phyloP scores from a whole-genome alignment of 2,797 vertebrate species.

The Neosalanx taihuensis region DNA sequence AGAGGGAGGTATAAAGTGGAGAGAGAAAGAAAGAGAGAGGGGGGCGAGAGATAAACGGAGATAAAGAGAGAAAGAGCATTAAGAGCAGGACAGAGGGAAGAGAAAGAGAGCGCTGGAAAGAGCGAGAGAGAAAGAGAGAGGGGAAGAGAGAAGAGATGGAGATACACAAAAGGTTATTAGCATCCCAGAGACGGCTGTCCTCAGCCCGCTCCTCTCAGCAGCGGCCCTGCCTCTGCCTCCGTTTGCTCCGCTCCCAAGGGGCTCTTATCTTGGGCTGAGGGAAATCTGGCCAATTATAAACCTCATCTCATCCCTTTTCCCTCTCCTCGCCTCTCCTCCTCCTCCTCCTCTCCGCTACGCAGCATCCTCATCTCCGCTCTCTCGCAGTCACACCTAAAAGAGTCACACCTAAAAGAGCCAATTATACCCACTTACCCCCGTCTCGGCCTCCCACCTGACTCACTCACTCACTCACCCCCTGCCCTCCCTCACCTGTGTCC shows the following conservation, averaged over 20 bases:
- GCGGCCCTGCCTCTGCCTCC: slow-evolving; percentile 30
- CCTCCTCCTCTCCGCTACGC: slow-evolving; percentile 11
- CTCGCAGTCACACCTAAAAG: slow-evolving; percentile 20
- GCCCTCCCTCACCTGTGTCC: neutral
- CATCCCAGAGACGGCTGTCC: slow-evolving; percentile 2
- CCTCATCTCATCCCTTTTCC: slow-evolving; percentile 66
- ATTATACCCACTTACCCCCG: slow-evolving; percentile 72
- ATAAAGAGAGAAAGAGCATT: no score
- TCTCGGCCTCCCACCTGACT: slow-evolving; percentile 41
- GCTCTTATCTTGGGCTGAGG: slow-evolving; percentile 75
- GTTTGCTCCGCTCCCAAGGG: slow-evolving; percentile 67
- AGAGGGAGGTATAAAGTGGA: neutral
- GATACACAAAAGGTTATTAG: neutral
- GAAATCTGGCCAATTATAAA: slow-evolving; percentile 82
- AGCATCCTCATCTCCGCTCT: slow-evolving; percentile 40
- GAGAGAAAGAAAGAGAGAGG: neutral
- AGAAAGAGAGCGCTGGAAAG: no score
- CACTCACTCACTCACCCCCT: neutral
- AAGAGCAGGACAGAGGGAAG: neutral
- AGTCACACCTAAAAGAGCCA: slow-evolving; percentile 79
- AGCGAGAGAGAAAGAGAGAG: no score
- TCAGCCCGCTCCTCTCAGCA: slow-evolving; percentile 34
- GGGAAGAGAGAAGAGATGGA: neutral
- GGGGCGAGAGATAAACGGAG: no score
- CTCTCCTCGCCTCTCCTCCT: slow-evolving; percentile 13